Conservation (phyloP, 2,113 vertebrate species). For the Forbesichthys papilliferus region DNA sequence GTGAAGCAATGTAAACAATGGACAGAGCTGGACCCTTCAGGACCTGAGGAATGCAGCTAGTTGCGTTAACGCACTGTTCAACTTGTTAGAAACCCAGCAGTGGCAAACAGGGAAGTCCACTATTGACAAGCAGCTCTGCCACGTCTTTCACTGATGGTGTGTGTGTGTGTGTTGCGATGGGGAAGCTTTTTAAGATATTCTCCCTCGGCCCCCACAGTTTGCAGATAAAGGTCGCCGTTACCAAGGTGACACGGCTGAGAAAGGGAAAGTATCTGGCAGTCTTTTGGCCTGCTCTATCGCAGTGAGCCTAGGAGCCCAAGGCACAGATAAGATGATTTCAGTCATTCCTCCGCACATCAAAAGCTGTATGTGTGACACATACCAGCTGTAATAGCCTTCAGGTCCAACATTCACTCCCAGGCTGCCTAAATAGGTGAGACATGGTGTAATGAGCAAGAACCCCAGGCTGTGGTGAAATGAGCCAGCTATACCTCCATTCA, state of each 20-base stretch:
- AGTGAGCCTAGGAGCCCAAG: constrained; percentile 57
- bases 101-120: constrained; percentile 17
- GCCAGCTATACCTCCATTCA: constrained; percentile 6
- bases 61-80: constrained; percentile 39
- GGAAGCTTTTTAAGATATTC: constrained; percentile 69
- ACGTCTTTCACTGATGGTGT: constrained; percentile 33
- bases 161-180: constrained; percentile 21
- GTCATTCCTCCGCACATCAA: constrained; percentile 65
- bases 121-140: constrained; percentile 16
- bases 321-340: constrained; percentile 72
- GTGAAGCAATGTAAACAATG: constrained; percentile 64
- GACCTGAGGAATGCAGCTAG: constrained; percentile 25
- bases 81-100: constrained; percentile 45
- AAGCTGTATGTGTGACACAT: constrained; percentile 59
- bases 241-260: constrained; percentile 81
- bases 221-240: constrained; percentile 86
- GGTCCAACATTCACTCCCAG: constrained; percentile 35
- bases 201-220: constrained; percentile 72
- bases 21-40: constrained; percentile 20
- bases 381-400: constrained; percentile 53
- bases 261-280: constrained; percentile 77
- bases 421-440: constrained; percentile 62
- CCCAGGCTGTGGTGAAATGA: constrained; percentile 20
- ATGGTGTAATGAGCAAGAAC: constrained; percentile 57
- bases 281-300: constrained; percentile 62